Evolutionary conservation across 2,888 invertebrate genomes (phyloP).

Genomic region (Galerucella nymphaeae): DNA sequence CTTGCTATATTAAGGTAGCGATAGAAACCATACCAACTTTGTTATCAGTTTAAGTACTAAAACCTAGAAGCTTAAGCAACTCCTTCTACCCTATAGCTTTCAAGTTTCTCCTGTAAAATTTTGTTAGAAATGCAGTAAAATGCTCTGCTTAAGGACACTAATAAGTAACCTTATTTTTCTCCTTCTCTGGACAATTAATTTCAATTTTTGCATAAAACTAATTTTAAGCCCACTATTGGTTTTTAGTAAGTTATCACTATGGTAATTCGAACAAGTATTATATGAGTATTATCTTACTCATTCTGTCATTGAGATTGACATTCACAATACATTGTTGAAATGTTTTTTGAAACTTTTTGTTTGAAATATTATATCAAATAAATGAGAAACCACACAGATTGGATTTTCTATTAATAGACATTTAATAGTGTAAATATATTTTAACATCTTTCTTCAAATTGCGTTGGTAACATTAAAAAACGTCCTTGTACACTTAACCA

Average conservation of each 20-base stretch:
- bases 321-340: neutral
- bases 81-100: no score
- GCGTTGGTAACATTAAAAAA: neutral
- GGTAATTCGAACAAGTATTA: neutral
- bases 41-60: no score
- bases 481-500: neutral
- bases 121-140: no score
- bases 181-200: neutral
- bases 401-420: slow-evolving; percentile 10
- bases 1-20: no score
- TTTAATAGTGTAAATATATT: slow-evolving; percentile 10
- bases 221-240: neutral
- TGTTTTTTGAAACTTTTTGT: neutral
- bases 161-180: no score
- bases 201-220: neutral
- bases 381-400: neutral
- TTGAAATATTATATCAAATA: neutral
- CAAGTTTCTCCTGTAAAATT: no score
- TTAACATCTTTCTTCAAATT: no score
- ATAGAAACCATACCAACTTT: no score
- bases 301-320: neutral
- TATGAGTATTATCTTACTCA: neutral
- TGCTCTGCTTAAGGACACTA: no score
- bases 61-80: no score
- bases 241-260: neutral